Base-by-base conservation (phyloP, 1,140 invertebrate species). In the Cyclargus thomasi region DNA sequence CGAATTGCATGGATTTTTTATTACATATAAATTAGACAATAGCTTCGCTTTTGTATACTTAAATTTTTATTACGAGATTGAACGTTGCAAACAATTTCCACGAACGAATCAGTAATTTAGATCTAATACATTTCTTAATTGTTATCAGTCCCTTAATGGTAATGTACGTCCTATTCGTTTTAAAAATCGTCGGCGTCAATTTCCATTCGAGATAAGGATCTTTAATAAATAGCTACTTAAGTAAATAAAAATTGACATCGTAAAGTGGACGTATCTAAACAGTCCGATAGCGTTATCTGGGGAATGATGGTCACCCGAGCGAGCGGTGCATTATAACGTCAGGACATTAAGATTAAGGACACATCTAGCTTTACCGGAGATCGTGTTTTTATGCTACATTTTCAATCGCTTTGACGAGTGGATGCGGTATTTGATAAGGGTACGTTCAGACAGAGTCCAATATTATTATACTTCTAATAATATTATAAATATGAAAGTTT, bases 291-390 rank as follows among this genome's bases (percentile, higher is more conserved):
- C 53, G 53, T 59, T 66, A 16, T 36, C 23, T 29, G 20, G 21
- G 23, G 21, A 69, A 70, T 69, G 23, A 74, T 83, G 76, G 81
- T 75, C 73, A 78, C 74, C 67, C 53, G 74, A 72, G 74, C 82
- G 77, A 81, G 71, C 71, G 74, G 75, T 76, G 71, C 73, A 75
- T 77, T 85, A n/a, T n/a, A 83, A 83, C 81, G 82, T 82, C 77
- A 68, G 72, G 74, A 76, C 80, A 85, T 88, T 86, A 86, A 82
- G 83, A 85, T 82, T 86, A 85, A 86, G 82, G 85, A 83, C 82
- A 74, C 73, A 78, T 76, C 77, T 73, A 81, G 80, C 76, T 83
- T 86, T 85, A 82, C 80, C 74, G 76, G 79, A 80, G 84, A 81
- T 82, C 81, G 79, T 80, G 81, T 81, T 86, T 85, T 87, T 86